phyloP scores from a whole-genome alignment of 1,140 invertebrate species.

The Periplaneta americana region DNA sequence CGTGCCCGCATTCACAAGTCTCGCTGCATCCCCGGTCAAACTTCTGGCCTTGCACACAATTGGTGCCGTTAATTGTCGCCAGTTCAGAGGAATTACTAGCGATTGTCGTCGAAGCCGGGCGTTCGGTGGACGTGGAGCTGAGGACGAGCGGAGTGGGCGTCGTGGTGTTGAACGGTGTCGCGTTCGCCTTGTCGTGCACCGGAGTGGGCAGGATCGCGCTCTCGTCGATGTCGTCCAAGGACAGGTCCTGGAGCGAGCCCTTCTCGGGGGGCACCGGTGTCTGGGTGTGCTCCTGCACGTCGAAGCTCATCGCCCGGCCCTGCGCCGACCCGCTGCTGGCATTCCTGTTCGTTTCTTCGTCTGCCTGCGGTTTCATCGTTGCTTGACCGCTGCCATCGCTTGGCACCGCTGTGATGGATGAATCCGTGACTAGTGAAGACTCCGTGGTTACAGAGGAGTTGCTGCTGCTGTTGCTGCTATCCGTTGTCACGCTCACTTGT shows the following conservation, averaged over 20 bases:
- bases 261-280: background rate
- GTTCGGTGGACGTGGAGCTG: background rate
- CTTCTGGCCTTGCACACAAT: conserved; percentile 49
- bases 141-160: background rate
- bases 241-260: conserved; percentile 9
- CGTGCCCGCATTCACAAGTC: conserved; percentile 55
- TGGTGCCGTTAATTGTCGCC: background rate
- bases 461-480: background rate
- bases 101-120: background rate
- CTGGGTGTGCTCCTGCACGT: background rate
- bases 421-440: background rate
- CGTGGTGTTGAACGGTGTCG: background rate
- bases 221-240: conserved; percentile 14
- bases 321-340: background rate
- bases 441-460: background rate
- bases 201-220: background rate
- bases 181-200: background rate
- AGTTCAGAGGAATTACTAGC: background rate
- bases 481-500: too few relatives aligned
- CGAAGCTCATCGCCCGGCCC: background rate
- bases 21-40: conserved; percentile 64
- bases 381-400: background rate
- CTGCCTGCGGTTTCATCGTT: background rate
- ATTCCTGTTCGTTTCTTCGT: background rate
- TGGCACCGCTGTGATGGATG: too few relatives aligned